These are phyloP conservation scores for Zonitis immaculata DNA, from an alignment of 2,888 invertebrate genomes.

Conservation along the genomic window DNA sequence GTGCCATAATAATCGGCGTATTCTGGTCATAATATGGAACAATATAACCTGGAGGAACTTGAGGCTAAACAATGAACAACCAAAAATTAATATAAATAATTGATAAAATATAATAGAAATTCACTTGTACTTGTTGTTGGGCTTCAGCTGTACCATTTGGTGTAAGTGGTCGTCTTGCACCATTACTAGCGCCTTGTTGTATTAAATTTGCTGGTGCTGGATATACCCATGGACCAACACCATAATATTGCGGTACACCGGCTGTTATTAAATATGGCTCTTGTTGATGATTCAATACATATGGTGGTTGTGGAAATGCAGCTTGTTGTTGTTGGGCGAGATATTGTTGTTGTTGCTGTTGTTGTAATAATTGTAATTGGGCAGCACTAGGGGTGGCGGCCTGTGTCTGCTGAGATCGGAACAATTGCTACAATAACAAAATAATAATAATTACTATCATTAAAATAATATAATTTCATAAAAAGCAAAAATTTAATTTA, in stretches of 20 bases:
- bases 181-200: conserved; percentile 60
- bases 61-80: conserved; percentile 46
- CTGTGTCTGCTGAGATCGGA: conserved; percentile 79
- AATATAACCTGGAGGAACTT: conserved; percentile 60
- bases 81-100: conserved; percentile 1
- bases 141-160: conserved; percentile 67
- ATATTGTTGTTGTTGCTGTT: conserved; percentile 72
- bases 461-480: no score
- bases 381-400: conserved; percentile 65
- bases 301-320: conserved; percentile 69
- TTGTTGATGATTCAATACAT: conserved; percentile 73
- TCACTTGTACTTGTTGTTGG: conserved; percentile 57
- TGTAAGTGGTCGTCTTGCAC: conserved; percentile 72
- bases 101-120: conserved; percentile 12
- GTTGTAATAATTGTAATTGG: conserved; percentile 70
- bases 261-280: conserved; percentile 71
- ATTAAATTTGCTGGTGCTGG: conserved; percentile 66
- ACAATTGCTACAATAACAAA: conserved; percentile 69
- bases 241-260: conserved; percentile 88
- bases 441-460: no score
- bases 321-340: conserved; percentile 63
- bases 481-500: background rate
- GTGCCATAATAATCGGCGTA: conserved; percentile 51
- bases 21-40: conserved; percentile 61
- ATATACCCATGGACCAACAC: conserved; percentile 91